Percentiles rank a stretch among this genome's conserved stretches.
Evolutionary conservation across 2,113 vertebrate species (phyloP).

Genomic region (Thinocorus orbignyianus): DNA sequence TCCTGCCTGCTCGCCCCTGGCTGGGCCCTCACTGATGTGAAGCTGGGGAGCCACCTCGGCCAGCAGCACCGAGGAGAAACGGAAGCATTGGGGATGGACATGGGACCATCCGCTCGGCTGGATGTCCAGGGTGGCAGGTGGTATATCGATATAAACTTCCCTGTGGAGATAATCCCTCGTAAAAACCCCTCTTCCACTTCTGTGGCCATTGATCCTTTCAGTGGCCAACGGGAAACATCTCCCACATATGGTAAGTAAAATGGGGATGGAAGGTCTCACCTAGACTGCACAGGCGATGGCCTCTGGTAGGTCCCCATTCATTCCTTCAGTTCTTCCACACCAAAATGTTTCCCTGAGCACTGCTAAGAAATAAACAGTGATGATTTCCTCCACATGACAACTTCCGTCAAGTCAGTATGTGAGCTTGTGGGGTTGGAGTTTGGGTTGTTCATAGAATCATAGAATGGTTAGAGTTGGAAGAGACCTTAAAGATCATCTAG

Average conservation of each 20-base stretch:
- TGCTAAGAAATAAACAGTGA: not conserved
- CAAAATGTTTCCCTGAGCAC: not conserved
- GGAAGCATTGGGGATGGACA: accelerated
- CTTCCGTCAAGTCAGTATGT: too few relatives aligned
- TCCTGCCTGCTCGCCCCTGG: too few relatives aligned
- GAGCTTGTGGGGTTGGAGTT: not conserved
- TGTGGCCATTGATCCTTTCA: not conserved
- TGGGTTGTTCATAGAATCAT: not conserved
- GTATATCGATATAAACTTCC: accelerated
- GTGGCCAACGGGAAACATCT: not conserved
- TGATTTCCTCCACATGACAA: too few relatives aligned
- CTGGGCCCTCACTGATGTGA: not conserved
- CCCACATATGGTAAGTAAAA: accelerated
- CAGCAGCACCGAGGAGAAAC: accelerated
- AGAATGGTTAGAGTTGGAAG: not conserved
- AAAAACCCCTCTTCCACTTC: accelerated
- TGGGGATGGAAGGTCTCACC: accelerated
- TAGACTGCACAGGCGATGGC: not conserved
- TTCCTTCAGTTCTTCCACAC: not conserved
- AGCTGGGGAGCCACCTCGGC: accelerated
- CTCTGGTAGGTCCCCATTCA: too few relatives aligned
- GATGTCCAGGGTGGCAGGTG: accelerated
- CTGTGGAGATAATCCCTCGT: not conserved
- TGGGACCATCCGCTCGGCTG: accelerated
- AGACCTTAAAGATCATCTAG: not conserved